Evolutionary conservation across 2,797 vertebrate species (phyloP).

Genomic region (Chanos chanos): DNA sequence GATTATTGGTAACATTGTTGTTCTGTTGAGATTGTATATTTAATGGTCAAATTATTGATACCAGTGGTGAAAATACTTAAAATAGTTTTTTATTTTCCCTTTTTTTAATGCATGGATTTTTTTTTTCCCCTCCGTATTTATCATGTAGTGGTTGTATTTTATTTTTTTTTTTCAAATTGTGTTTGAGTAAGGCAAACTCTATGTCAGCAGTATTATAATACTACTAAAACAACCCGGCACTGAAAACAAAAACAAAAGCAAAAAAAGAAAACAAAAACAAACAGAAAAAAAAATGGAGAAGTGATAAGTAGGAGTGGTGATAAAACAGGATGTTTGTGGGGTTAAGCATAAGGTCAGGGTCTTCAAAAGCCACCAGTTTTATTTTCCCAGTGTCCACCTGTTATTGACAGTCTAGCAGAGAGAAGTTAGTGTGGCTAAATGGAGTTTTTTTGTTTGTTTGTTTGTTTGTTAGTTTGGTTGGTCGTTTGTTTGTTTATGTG

Average conservation of each 20-base stretch:
- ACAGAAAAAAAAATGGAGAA: no score
- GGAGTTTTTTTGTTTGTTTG: no score
- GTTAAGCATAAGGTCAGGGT: no score
- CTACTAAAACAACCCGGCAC: neutral
- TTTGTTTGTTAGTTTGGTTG: no score
- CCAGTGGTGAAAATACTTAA: slow-evolving; percentile 39
- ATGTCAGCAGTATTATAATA: slow-evolving; percentile 20
- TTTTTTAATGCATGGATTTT: slow-evolving; percentile 60
- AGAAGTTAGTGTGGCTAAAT: no score
- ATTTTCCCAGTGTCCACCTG: no score
- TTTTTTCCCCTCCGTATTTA: no score
- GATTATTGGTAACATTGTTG: slow-evolving; percentile 52
- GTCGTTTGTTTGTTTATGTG: no score
- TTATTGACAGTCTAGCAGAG: no score
- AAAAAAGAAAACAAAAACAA: no score
- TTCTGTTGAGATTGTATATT: slow-evolving; percentile 62
- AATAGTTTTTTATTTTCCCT: slow-evolving; percentile 37
- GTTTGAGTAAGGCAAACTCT: slow-evolving; percentile 39
- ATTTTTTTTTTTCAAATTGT: slow-evolving; percentile 19
- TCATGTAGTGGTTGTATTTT: slow-evolving; percentile 48
- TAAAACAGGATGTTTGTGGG: neutral
- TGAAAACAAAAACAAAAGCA: neutral
- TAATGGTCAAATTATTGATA: slow-evolving; percentile 51
- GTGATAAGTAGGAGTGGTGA: neutral
- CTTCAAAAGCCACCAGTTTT: no score